Base-by-base conservation (phyloP, 2,113 vertebrate species). In the Forbesichthys agassizii region DNA sequence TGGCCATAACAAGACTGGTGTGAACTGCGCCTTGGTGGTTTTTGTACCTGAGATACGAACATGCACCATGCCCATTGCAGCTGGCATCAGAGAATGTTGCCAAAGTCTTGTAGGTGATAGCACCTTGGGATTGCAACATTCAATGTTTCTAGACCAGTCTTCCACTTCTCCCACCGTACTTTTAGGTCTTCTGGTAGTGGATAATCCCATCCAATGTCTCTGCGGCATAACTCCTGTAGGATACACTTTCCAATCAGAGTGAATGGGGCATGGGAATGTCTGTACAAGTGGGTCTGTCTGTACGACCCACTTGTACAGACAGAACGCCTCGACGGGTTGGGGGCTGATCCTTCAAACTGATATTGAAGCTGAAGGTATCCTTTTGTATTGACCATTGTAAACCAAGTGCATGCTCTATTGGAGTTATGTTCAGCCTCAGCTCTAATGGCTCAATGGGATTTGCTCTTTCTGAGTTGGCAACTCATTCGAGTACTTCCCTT, bases 401-500 rank as follows among this genome's bases (percentile, higher is more conserved):
- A n/a, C 53, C 53, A 55, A 55, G 9, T 55, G 11, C 33, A 48
- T 47, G 53, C 11, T 14, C 61, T 18, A 9, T 9, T 68, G 12
- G 20, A 9, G 55, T 59, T 33, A 33, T 8, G 18, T 68, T 14
- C 3, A 54, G 55, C 9, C 48, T 36, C n/a, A 68, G 33, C 12
- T 55, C 16, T 11, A 55, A n/a, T 8, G 54, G 46, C 5, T 46
- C 42, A 20, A 18, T 4, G 14, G 53, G 57, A n/a, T 9, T 47
- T 58, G 53, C 66, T n/a, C 66, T 57, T 58, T 68, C 66, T 58
- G 66, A 68, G 11, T 53, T 33, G 36, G 13, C 66, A 47, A 68
- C 14, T 47, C 66, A 68, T 10, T 11, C 4, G 27, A 68, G 66
- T 13, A 16, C 55, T 9, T 57, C 66, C 9, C 18, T 47, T 53